A percentile compares a stretch with the other conserved stretches of the same genome.
phyloP scores from a whole-genome alignment of 2,113 vertebrate genomes.

The Albula goreensis region DNA sequence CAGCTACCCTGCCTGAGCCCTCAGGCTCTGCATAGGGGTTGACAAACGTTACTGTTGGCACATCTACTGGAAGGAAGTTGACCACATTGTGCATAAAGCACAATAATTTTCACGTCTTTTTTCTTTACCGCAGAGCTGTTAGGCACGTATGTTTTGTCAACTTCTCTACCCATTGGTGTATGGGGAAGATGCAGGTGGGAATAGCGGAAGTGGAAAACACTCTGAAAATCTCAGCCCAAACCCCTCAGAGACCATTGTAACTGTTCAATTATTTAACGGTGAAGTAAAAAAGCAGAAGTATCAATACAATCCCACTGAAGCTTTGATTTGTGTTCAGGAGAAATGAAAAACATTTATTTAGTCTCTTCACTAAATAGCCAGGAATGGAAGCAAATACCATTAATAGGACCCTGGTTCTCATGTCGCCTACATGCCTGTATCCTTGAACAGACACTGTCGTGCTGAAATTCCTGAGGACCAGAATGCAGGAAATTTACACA shows the following conservation, averaged over 20 bases:
- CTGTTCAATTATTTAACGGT: conserved; percentile 76
- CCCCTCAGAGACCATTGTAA: conserved; percentile 64
- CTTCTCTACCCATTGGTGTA: conserved; percentile 41
- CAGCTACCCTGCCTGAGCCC: conserved; percentile 67
- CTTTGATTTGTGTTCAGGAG: conserved; percentile 43
- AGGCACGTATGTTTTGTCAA: conserved; percentile 52
- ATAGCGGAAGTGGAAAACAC: conserved; percentile 41
- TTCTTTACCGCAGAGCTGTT: conserved; percentile 60
- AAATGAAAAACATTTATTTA: conserved; percentile 67
- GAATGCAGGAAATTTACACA: conserved; percentile 35
- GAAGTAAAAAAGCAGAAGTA: conserved; percentile 60
- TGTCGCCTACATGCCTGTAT: conserved; percentile 43
- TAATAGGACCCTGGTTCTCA: conserved; percentile 54
- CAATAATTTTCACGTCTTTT: conserved; percentile 38
- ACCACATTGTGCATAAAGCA: conserved; percentile 63
- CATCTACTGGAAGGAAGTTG: conserved; percentile 58
- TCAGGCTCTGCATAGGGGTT: conserved; percentile 54
- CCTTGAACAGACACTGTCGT: conserved; percentile 38
- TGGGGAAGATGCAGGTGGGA: conserved; percentile 34
- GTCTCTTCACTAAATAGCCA: conserved; percentile 65
- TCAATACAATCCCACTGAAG: conserved; percentile 62
- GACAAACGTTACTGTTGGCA: conserved; percentile 58
- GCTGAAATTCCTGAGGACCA: conserved; percentile 53
- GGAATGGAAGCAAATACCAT: conserved; percentile 69
- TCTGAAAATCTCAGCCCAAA: conserved; percentile 66